Evolutionary conservation across 2,113 vertebrate genomes (phyloP), one percentile per base, ranked within the genome.

Genomic region (Pycnonotus jocosus): DNA sequence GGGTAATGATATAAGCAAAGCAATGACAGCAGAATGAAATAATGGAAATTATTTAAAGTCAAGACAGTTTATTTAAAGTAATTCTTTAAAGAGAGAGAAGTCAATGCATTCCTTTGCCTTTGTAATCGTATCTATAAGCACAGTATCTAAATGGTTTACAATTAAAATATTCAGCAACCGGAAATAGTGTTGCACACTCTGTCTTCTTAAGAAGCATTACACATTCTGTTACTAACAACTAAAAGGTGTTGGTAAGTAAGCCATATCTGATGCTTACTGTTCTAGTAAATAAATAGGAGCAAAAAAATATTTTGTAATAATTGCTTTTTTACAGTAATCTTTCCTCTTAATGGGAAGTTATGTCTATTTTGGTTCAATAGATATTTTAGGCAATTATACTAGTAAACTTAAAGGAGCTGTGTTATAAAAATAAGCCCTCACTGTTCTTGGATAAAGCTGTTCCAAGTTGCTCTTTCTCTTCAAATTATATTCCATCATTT

Each of bases 121-220:
- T 84, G 38, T 27, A 54, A 70, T 62, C 85, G 10, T 28, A 60
- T 16, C 11, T 42, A 31, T 47, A 35, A 81, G n/a, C 9, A 27
- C 0, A 0, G 8, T 45, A 48, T n/a, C 22, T 76, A 51, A 74
- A 64, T 9, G 2, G 3, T 22, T 88, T 72, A 28, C 18, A 69
- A 22, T n/a, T 79, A 64, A 76, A 87, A 85, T 25, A 40, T 14
- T 42, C 14, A 31, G 20, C 12, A 76, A 6, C 8, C 54, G 68
- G 38, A 42, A 84, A 42, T 3, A 77, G 8, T 2, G 1, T 38
- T 76, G 21, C 6, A 44, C 3, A 9, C 4, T 64, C 15, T 71
- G 2, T 35, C 25, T 58, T 54, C 33, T 69, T 65, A 56, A 60
- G 31, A 87, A n/a, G 11, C 74, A 12, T 78, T 76, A 35, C 4